Evolutionary conservation across 2,888 invertebrate genomes (phyloP), one percentile per base, ranked within the genome.

Genomic region (Tuberolachnus salignus): DNA sequence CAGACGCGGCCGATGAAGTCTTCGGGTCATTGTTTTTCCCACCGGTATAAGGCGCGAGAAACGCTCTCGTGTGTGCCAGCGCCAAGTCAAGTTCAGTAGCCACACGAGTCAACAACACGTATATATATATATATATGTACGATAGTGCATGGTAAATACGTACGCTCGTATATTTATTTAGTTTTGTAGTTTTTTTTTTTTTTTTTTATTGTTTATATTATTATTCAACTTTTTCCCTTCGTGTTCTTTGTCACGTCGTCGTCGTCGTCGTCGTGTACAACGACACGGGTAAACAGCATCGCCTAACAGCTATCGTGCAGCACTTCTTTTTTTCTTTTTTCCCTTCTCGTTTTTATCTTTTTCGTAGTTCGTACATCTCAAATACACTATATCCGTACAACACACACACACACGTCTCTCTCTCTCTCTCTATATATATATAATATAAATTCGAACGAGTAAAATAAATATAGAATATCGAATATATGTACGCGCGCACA

Each of bases 21-120:
- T 72, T 23, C 71, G 57, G 71, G 71, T 57, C 71, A 71, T 71
- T 72, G 59, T 72, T 72, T 72, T 72, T 59, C 72, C 59, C 13
- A 14, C 19, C 34, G 13, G 63, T n/a, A 14, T 51, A 34, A 61
- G 72, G 72, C 72, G 72, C 72, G 72, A 72, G 72, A 72, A 72
- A 72, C 19, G 59, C 21, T 70, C 70, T 34, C 34, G 34, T 34
- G 70, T 70, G 70, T 44, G 53, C 42, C 69, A 14, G 66, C 42
- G 19, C 21, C n/a, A 14, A n/a, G 49, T 55, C 59, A 34, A 61
- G 59, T 61, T 72, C 72, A 61, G 72, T 72, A 72, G 72, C 72
- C 46, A 49, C 59, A 49, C 59, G 59, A 59, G 71, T 61, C 46
- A 49, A 72, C 71, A 59, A 72, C 70, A 49, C 71, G n/a, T 1